Conservation (phyloP, 2,797 vertebrate species). For the Sebastes kiyomatsui region DNA sequence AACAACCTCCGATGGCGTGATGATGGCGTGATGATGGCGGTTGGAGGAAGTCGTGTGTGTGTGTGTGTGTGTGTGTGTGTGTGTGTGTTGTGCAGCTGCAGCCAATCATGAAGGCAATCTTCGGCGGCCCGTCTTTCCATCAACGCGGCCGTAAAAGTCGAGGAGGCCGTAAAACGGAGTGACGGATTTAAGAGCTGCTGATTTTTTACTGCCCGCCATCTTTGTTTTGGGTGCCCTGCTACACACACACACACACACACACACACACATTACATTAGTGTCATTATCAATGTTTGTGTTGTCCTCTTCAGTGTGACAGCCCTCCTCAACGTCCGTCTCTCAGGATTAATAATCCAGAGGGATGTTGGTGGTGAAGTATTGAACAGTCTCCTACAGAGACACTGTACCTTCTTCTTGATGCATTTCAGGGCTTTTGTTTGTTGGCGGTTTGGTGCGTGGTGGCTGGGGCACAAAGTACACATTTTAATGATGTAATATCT, state of each 20-base stretch:
- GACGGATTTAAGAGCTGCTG: slow-evolving; percentile 49
- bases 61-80: neutral
- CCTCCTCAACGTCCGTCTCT: neutral
- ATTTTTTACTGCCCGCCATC: slow-evolving; percentile 45
- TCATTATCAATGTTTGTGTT: neutral
- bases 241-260: neutral
- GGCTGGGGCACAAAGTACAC: no score
- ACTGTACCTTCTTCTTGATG: no score
- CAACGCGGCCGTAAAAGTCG: slow-evolving; percentile 39
- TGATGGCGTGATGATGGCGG: slow-evolving; percentile 12
- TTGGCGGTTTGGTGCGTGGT: no score
- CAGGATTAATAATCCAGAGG: neutral
- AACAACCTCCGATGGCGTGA: slow-evolving; percentile 14
- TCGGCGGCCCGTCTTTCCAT: slow-evolving; percentile 37
- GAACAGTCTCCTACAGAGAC: no score
- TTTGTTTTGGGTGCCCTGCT: slow-evolving; percentile 39
- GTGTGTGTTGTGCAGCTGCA: slow-evolving; percentile 11
- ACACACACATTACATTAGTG: neutral
- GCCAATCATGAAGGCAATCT: slow-evolving; percentile 51
- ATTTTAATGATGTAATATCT: no score
- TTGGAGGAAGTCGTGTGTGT: neutral
- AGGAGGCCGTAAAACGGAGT: slow-evolving; percentile 34
- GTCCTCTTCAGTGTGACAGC: no score
- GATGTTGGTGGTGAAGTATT: neutral
- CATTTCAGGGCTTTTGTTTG: no score